Conservation (phyloP, 2,888 invertebrate genomes). For the Apoda limacodes region DNA sequence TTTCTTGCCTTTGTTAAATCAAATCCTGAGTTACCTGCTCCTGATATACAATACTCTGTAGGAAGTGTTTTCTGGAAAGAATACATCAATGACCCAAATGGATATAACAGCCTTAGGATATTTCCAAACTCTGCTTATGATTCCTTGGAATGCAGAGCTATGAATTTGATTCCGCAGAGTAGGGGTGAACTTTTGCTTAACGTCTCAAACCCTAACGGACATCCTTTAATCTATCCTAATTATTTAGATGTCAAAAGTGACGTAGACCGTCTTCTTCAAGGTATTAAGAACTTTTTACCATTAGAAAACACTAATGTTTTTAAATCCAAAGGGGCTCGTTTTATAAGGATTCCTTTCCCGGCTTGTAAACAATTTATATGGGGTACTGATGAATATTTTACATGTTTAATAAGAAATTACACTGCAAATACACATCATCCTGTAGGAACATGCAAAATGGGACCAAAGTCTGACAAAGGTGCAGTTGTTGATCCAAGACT, state of each 20-base stretch:
- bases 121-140: too few relatives aligned
- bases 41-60: too few relatives aligned
- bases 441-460: conserved; percentile 62
- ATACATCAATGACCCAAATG: too few relatives aligned
- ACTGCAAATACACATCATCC: conserved; percentile 60
- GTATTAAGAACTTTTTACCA: conserved; percentile 66
- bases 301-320: conserved; percentile 70
- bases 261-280: conserved; percentile 65
- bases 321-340: conserved; percentile 60
- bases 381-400: conserved; percentile 73
- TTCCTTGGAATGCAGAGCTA: too few relatives aligned
- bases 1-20: too few relatives aligned
- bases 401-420: conserved; percentile 71
- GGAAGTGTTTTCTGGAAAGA: too few relatives aligned
- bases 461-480: conserved; percentile 53
- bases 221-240: conserved; percentile 71
- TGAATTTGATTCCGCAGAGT: too few relatives aligned
- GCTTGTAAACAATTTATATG: conserved; percentile 70
- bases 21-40: too few relatives aligned
- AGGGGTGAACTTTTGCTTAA: too few relatives aligned
- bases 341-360: conserved; percentile 62
- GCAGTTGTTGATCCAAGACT: conserved; percentile 78
- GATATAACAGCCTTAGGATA: too few relatives aligned
- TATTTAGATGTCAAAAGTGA: conserved; percentile 72
- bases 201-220: too few relatives aligned